These are phyloP conservation scores for Toxotes jaculatrix DNA, from an alignment of 2,113 vertebrate species.

Conservation along the genomic window DNA sequence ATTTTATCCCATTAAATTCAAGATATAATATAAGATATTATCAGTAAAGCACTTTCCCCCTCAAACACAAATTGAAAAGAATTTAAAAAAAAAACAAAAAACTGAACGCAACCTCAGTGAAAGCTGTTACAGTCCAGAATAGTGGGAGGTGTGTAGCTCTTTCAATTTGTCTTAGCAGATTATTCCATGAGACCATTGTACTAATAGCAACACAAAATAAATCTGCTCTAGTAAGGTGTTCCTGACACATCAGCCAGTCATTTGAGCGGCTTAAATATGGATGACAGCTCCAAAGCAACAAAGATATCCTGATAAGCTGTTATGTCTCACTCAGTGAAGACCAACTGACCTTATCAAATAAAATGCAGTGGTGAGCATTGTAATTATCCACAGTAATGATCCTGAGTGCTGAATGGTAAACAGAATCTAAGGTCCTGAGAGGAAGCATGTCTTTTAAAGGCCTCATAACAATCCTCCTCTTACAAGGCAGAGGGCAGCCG, in stretches of 20 bases:
- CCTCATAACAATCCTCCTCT: not conserved
- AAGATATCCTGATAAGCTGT: conserved; percentile 16
- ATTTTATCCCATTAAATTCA: not conserved
- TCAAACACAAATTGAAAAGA: too few relatives aligned
- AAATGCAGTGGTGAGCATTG: conserved; percentile 36
- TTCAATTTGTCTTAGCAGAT: not conserved
- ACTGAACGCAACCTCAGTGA: not conserved
- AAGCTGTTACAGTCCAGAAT: not conserved
- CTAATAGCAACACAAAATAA: conserved; percentile 4
- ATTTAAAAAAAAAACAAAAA: not conserved
- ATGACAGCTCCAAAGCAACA: conserved; percentile 14
- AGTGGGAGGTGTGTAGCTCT: not conserved
- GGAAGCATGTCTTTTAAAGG: not conserved
- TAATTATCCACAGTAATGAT: conserved; percentile 50
- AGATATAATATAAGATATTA: not conserved
- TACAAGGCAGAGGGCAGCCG: not conserved
- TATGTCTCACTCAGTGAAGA: conserved; percentile 37
- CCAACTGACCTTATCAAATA: conserved; percentile 27
- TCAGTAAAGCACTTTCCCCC: too few relatives aligned
- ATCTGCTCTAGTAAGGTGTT: not conserved
- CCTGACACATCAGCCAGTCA: not conserved
- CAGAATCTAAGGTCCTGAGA: not conserved
- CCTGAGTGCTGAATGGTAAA: conserved; percentile 15
- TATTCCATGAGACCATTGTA: not conserved
- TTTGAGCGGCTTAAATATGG: conserved; percentile 7